Conservation (phyloP, 2,113 vertebrate species). For the Brachyhypopomus gauderio region DNA sequence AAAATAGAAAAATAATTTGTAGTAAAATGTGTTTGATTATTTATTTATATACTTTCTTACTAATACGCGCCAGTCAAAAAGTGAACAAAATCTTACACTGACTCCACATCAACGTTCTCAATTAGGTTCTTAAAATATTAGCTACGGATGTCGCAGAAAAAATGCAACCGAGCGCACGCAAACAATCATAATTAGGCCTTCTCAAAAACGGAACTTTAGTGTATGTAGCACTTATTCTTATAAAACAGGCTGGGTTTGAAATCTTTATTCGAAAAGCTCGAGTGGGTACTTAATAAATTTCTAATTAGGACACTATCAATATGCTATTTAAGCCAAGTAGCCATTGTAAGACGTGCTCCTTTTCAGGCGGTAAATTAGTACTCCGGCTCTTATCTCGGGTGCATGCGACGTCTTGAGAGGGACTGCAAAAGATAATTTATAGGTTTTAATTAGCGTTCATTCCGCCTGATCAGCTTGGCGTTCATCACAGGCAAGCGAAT, state of each 20-base stretch:
- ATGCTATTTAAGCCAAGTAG: conserved; percentile 78
- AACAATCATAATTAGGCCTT: conserved; percentile 30
- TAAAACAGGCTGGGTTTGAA: conserved; percentile 84
- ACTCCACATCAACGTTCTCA: too few relatives aligned
- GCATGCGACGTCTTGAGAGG: conserved; percentile 92
- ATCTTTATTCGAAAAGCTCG: conserved; percentile 94
- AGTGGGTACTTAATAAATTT: conserved; percentile 93
- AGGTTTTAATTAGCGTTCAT: conserved; percentile 99
- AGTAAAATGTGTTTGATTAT: too few relatives aligned
- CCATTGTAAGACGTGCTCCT: conserved; percentile 85
- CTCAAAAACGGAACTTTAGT: conserved; percentile 53
- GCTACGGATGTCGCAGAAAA: background rate
- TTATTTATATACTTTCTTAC: too few relatives aligned
- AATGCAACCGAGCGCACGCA: background rate
- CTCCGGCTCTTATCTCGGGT: conserved; percentile 90
- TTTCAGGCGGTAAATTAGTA: conserved; percentile 90
- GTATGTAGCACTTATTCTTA: conserved; percentile 75
- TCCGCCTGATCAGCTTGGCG: conserved; percentile 94
- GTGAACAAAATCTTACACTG: too few relatives aligned
- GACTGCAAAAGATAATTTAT: conserved; percentile 96
- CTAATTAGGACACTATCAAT: conserved; percentile 99
- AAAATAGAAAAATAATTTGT: too few relatives aligned
- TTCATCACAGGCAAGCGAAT: conserved; percentile 93
- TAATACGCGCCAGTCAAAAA: too few relatives aligned
- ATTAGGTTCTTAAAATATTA: too few relatives aligned